Percentiles rank a stretch among this genome's conserved stretches.
Evolutionary conservation across 2,888 invertebrate species (phyloP).

Genomic region (Orthosia cruda): DNA sequence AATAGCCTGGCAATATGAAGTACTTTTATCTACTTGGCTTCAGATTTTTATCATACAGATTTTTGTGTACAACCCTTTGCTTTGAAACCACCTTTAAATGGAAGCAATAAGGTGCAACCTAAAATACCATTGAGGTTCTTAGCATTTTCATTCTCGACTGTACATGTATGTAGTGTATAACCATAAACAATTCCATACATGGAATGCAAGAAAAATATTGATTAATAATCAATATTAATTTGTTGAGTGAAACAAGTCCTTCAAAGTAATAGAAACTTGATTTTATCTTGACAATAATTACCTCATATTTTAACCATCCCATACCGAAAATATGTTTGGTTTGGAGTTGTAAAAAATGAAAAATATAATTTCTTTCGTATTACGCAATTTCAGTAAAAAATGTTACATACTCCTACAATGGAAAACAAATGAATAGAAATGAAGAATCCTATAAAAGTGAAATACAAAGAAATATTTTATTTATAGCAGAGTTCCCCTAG

Average conservation of each 20-base stretch:
- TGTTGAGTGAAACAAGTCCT: neutral
- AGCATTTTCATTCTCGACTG: no score
- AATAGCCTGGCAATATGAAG: neutral
- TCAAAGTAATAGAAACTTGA: neutral
- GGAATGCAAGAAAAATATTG: conserved; percentile 14
- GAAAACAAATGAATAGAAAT: neutral
- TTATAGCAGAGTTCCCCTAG: conserved; percentile 10
- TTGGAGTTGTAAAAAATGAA: no score
- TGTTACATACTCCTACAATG: no score
- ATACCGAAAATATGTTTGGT: neutral
- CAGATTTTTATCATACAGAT: neutral
- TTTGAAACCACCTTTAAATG: neutral
- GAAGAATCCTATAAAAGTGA: neutral
- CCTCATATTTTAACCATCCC: neutral
- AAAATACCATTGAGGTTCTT: neutral
- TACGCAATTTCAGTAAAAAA: no score
- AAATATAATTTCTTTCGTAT: no score
- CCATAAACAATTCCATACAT: conserved; percentile 12
- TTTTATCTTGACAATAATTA: neutral
- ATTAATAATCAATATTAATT: no score
- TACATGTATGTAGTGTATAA: neutral
- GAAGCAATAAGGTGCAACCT: neutral
- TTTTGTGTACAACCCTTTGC: no score
- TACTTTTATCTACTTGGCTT: neutral
- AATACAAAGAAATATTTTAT: conserved; percentile 22